Evolutionary conservation across 2,113 vertebrate genomes (phyloP), one percentile per base, ranked within the genome.

Genomic region (Steatornis caripensis): DNA sequence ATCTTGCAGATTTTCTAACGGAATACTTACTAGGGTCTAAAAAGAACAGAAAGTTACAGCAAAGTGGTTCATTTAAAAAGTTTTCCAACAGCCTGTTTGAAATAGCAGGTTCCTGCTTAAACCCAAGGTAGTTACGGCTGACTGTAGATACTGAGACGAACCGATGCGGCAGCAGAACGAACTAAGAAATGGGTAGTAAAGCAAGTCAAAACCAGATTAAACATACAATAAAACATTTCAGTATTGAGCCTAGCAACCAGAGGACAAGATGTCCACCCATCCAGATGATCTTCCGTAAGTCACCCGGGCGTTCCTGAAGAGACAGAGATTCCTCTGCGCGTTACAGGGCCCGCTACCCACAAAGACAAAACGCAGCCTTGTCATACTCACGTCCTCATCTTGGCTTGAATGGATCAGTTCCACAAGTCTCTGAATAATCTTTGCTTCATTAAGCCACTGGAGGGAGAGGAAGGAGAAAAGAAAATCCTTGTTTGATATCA

Each of bases 371-470:
- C 19, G 10, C 3, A 17, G 17, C 11, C 54, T 15, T 6, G 14
- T 10, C 12, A 62, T 80, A 97, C 98, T 99, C 97, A 99, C 99
- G n/a, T 99, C 99, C 91, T 99, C 99, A 39, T 99, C 99, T 95
- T 99, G 98, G 93, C 98, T 98, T 8, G 99, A 98, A 82, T 98
- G 98, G 97, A 99, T 99, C 91, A 99, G 98, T 37, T 98, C 99
- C 96, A 99, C 98, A 3, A 99, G 98, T 94, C 99, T 98, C 98
- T 99, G 99, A 83, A 99, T 99, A 51, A 99, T 92, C 92, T 96
- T 98, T 92, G 99, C 99, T 76, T 99, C 99, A 34, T 99, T 99
- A 34, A 99, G 98, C 99, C 99, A 99, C 99, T 99, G 95, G 65
- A 96, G 86, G 70, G 53, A 92, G n/a, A 89, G 43, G 43, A 71